A percentile compares a stretch with the other conserved stretches of the same genome.
These are phyloP conservation scores for Temnothorax curvispinosus DNA, from an alignment of 1,140 invertebrate species.

Conservation along the genomic window DNA sequence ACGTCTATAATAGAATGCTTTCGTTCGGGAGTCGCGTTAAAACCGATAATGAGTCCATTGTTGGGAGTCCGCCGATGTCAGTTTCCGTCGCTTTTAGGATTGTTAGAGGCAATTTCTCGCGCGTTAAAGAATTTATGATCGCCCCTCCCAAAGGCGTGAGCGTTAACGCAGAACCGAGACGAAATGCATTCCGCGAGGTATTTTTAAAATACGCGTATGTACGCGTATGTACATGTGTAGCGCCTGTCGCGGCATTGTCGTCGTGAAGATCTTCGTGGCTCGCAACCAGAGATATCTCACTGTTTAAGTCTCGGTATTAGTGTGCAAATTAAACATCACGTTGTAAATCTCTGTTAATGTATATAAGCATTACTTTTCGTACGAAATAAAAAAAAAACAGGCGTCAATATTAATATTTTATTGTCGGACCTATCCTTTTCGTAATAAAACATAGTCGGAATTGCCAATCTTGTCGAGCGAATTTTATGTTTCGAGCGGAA, in stretches of 20 bases:
- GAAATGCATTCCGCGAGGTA: neutral
- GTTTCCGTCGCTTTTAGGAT: neutral
- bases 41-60: conserved; percentile 35
- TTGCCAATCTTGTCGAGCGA: neutral
- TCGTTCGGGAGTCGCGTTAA: neutral
- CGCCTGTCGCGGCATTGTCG: neutral
- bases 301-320: neutral
- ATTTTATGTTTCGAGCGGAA: neutral
- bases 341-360: neutral
- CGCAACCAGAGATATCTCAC: neutral
- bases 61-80: neutral
- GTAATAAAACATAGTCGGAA: neutral
- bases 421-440: neutral
- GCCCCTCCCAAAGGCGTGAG: neutral
- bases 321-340: neutral
- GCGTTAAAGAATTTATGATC: conserved; percentile 25
- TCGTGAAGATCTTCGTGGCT: neutral
- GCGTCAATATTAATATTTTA: neutral
- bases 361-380: neutral
- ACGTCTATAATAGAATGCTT: conserved; percentile 1
- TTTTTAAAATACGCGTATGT: neutral
- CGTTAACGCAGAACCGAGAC: neutral
- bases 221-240: neutral
- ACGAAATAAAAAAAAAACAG: neutral
- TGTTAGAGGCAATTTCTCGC: conserved; percentile 6